Percentiles rank a stretch among this genome's conserved stretches.
phyloP scores from a whole-genome alignment of 2,113 vertebrate species.

The Thunnus maccoyii region DNA sequence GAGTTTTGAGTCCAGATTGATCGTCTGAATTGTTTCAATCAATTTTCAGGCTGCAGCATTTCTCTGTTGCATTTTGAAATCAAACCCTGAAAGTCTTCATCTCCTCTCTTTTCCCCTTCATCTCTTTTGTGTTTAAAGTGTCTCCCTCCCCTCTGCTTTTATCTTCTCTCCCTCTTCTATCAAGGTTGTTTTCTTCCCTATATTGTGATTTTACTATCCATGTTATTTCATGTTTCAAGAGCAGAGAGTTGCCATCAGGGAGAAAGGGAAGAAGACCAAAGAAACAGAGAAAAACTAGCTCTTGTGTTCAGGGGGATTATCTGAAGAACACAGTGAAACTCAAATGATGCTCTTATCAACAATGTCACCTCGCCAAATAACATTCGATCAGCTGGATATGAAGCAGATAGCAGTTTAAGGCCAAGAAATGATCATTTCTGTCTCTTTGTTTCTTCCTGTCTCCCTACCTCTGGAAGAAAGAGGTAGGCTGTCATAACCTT shows the following conservation, averaged over 20 bases:
- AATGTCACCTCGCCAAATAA: conserved; percentile 18
- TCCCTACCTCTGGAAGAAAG: neutral
- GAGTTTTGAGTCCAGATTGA: neutral
- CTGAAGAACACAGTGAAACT: neutral
- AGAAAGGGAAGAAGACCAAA: neutral
- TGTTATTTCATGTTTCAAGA: conserved; percentile 30
- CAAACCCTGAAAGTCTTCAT: neutral
- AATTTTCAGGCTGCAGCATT: conserved; percentile 9
- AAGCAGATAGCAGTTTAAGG: conserved; percentile 33
- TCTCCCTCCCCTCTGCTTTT: conserved; percentile 21
- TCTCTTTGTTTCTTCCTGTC: neutral
- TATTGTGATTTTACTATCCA: neutral
- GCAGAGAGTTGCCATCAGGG: conserved; percentile 16
- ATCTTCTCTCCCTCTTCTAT: conserved; percentile 38
- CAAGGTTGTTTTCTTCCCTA: neutral
- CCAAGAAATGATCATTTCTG: conserved; percentile 14
- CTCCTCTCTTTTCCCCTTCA: neutral
- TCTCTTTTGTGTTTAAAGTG: conserved; percentile 18
- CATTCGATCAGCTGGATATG: conserved; percentile 25
- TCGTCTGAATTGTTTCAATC: neutral
- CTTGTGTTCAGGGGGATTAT: conserved; percentile 1
- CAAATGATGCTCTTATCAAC: neutral
- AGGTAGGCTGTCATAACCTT: neutral
- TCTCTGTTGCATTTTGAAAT: neutral
- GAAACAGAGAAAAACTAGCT: neutral